Conservation (phyloP, 1,140 invertebrate genomes). For the Ostrea edulis region DNA sequence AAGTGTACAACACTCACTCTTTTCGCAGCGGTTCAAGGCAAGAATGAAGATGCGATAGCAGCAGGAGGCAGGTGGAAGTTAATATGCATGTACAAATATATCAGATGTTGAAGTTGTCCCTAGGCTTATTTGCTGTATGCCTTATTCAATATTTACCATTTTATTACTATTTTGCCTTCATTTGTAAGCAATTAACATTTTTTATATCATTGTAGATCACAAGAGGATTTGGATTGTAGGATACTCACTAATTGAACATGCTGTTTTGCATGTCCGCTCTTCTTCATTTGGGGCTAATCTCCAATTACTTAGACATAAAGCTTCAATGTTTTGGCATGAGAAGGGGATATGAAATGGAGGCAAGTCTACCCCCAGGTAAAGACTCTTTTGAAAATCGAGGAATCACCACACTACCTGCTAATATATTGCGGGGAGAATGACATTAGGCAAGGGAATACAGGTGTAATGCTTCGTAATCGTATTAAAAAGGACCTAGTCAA, state of each 20-base stretch:
- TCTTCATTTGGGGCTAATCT: neutral
- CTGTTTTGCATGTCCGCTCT: neutral
- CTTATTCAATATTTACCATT: too few relatives aligned
- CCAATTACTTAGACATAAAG: neutral
- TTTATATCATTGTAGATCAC: neutral
- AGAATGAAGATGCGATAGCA: neutral
- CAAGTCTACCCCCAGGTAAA: too few relatives aligned
- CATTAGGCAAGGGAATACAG: too few relatives aligned
- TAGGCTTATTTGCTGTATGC: too few relatives aligned
- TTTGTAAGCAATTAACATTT: neutral
- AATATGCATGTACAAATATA: neutral
- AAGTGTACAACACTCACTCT: neutral
- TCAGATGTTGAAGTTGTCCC: neutral
- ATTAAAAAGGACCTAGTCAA: neutral
- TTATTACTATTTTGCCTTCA: too few relatives aligned
- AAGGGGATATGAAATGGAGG: neutral
- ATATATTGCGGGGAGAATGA: too few relatives aligned
- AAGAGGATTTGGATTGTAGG: slow-evolving; percentile 43
- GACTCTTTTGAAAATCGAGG: too few relatives aligned
- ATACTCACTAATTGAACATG: slow-evolving; percentile 40
- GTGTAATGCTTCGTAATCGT: too few relatives aligned
- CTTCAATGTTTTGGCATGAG: neutral
- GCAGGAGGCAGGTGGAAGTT: neutral
- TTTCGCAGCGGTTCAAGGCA: neutral
- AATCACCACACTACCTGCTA: neutral